phyloP scores from a whole-genome alignment of 53 echinoderm and acorn worm genomes.

The Echinometra lucunter region DNA sequence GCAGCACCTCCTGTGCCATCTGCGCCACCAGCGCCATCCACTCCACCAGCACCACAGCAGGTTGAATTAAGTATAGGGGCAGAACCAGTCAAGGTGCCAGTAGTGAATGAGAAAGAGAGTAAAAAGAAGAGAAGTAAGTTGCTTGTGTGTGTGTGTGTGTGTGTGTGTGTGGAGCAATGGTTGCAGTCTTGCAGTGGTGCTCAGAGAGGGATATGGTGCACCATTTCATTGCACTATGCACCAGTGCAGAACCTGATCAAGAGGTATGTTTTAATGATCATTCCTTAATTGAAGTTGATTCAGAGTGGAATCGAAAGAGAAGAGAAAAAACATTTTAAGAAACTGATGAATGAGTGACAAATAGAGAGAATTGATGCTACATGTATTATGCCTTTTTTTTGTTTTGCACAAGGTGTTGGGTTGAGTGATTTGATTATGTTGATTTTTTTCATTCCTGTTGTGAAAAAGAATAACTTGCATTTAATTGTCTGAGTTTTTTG shows the following conservation, averaged over 20 bases:
- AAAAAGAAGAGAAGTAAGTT: slow-evolving; percentile 24
- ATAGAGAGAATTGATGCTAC: background rate
- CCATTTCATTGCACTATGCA: background rate
- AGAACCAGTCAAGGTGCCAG: slow-evolving; percentile 37
- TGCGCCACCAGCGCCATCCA: background rate
- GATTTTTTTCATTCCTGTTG: background rate
- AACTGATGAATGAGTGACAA: background rate
- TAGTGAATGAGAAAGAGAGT: slow-evolving; percentile 41
- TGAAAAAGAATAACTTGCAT: background rate
- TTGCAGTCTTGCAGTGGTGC: slow-evolving; percentile 14
- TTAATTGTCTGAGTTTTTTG: background rate
- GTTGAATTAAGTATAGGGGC: slow-evolving; percentile 46
- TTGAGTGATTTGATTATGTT: background rate
- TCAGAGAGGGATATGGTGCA: slow-evolving; percentile 1
- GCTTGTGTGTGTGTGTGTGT: slow-evolving; percentile 27
- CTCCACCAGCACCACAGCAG: background rate
- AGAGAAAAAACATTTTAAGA: background rate
- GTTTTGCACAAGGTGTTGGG: background rate
- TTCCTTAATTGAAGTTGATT: too few species aligned
- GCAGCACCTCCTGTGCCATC: background rate
- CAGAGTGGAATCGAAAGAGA: background rate
- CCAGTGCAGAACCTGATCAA: background rate
- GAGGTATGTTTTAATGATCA: background rate
- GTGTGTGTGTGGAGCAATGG: too few species aligned
- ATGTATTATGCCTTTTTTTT: background rate